Base-by-base conservation (phyloP, 2,888 invertebrate species). In the Aspidiotus destructor region DNA sequence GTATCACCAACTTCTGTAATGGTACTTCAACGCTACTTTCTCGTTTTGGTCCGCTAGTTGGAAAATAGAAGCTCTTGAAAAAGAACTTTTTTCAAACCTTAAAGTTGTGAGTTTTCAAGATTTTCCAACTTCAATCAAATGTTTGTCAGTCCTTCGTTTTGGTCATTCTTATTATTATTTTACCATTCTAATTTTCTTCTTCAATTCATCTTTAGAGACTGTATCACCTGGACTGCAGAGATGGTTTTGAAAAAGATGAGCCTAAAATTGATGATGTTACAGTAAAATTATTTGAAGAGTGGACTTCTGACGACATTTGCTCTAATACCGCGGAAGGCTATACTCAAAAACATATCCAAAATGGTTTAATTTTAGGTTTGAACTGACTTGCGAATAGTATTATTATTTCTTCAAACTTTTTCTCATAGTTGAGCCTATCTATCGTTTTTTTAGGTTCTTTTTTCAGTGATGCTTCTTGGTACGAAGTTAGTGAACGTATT, bases 391-490 rank as follows among this genome's bases (percentile, higher is more conserved):
- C 57, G 2, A 16, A 3, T n/a, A n/a, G 2, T 57, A 16, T 57
- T n/a, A 2, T 2, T 7, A 42, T 44, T 8, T 13, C 15, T 42
- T 61, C 8, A 15, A 42, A 1, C 41, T 42, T 13, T 41, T 13
- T 61, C 15, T 13, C 8, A n/a, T 16, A 3, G 11, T 57, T 57
- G 5, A 16, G 15, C 42, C 41, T 7, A 3, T 13, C 9, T 42
- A 15, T 41, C 15, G 15, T 61, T 8, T 16, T 42, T 64, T 1
- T 52, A 67, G 67, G 67, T 16, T 42, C 58, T 15, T 58, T 67
- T 52, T 28, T 67, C 8, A 67, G 67, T 57, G 67, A 67, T 58
- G 67, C 42, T 48, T 58, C 67, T 8, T 67, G 67, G 67, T 67
- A 67, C 48, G 16, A 41, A n/a, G 67, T 60, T 17, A 67, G 67